Evolutionary conservation across 2,113 vertebrate species (phyloP).

Genomic region (Rhagologus leucostigma): DNA sequence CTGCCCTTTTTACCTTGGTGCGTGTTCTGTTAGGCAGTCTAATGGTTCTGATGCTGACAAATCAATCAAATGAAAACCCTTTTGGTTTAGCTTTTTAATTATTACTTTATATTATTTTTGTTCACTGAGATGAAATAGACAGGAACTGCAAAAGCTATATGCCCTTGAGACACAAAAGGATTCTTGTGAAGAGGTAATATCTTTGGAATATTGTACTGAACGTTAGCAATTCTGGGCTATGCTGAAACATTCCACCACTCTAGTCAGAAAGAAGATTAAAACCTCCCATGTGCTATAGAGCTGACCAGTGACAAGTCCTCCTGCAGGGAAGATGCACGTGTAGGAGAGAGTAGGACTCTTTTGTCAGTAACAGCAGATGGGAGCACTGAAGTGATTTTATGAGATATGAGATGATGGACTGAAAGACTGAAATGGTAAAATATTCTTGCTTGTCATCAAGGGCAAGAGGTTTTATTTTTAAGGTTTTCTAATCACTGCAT

Average conservation of each 20-base stretch:
- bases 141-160: background rate
- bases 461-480: background rate
- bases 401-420: background rate
- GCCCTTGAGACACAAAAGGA: background rate
- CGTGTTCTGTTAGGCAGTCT: background rate
- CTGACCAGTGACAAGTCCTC: background rate
- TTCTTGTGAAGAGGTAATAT: background rate
- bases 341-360: background rate
- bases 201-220: background rate
- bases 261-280: constrained; percentile 6
- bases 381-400: background rate
- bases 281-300: background rate
- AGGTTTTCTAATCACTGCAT: background rate
- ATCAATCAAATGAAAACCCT: background rate
- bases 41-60: background rate
- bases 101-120: background rate
- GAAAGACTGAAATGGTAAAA: background rate
- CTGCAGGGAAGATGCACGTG: background rate
- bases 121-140: background rate
- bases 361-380: background rate
- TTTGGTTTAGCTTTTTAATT: background rate
- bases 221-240: background rate
- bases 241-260: background rate
- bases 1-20: background rate
- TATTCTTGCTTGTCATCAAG: background rate